Conservation (phyloP, 2,888 invertebrate species). For the Agonopterix alstromeriana region DNA sequence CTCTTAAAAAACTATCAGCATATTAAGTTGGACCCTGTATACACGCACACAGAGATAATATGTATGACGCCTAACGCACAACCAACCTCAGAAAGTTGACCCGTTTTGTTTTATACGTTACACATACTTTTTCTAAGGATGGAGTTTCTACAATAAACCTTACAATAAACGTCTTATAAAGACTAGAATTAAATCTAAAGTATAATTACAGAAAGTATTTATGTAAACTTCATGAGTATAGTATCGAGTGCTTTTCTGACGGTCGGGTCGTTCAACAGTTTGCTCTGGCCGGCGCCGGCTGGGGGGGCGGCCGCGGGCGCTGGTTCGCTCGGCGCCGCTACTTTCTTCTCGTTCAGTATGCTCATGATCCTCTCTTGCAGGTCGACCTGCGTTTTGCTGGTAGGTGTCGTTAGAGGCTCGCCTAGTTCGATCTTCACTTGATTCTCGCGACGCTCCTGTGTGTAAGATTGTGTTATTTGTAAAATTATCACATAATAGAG, state of each 20-base stretch:
- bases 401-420: constrained; percentile 73
- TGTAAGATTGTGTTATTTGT: too few relatives aligned
- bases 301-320: constrained; percentile 29
- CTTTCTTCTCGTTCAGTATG: constrained; percentile 83
- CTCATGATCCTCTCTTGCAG: constrained; percentile 87
- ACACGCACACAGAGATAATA: too few relatives aligned
- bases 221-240: constrained; percentile 65
- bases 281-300: constrained; percentile 46
- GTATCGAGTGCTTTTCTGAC: constrained; percentile 89
- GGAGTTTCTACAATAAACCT: too few relatives aligned
- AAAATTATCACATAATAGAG: too few relatives aligned
- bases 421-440: constrained; percentile 86
- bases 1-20: too few relatives aligned
- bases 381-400: constrained; percentile 79
- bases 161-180: too few relatives aligned
- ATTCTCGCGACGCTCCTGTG: constrained; percentile 82
- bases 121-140: too few relatives aligned
- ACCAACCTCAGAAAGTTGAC: too few relatives aligned
- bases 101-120: too few relatives aligned
- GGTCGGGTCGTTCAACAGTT: constrained; percentile 85
- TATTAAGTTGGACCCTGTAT: too few relatives aligned
- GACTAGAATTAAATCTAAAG: too few relatives aligned
- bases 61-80: too few relatives aligned
- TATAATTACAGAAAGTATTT: constrained; percentile 7
- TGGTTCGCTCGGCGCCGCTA: constrained; percentile 23